Base-by-base conservation (phyloP, 2,113 vertebrate species). In the Pteronura brasiliensis region DNA sequence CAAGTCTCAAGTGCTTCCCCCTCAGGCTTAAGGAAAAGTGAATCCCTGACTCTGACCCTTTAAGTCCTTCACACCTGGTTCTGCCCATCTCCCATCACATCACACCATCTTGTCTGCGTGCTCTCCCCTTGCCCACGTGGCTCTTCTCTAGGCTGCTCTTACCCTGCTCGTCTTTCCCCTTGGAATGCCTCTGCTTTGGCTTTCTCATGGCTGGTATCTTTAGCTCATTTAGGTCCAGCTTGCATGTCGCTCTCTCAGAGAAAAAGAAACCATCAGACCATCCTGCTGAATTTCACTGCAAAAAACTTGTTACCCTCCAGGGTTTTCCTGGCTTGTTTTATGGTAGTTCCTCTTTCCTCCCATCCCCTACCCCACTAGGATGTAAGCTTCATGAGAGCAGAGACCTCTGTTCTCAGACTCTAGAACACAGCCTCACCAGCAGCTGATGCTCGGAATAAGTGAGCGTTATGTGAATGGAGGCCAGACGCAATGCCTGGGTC, bases 61-160 rank as follows among this genome's bases (percentile, higher is more conserved):
- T 0, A 11, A 49, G 52, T 15, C 71, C 34, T 52, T 6, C 29
- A 47, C 3, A 39, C 44, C 44, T 17, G 23, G 52, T 4, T 36
- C 20, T 55, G 74, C 25, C 31, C 6, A 0, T 27, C 65, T 39
- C 10, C 39, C 11, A 3, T 1, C 11, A 83, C 18, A 14, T 3
- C 6, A 29, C 15, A 7, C 23, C 2, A 6, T 10, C 23, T 29
- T 2, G 0, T 27, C 34, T 13, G 0, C 14, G 3, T 29, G 1
- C 18, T 12, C 1, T 34, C 44, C 29, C 74, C 1, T 3, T 1
- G 9, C 17, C 13, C 72, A n/a, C 0, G 8, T 0, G 1, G 5
- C 1, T 39, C 25, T 39, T 61, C 49, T 25, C 3, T 36, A 31
- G 36, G 9, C 0, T 31, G 49, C 27, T 63, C 44, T 84, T 49